Base-by-base conservation (phyloP, 2,888 invertebrate species). In the Parelbella ahira region DNA sequence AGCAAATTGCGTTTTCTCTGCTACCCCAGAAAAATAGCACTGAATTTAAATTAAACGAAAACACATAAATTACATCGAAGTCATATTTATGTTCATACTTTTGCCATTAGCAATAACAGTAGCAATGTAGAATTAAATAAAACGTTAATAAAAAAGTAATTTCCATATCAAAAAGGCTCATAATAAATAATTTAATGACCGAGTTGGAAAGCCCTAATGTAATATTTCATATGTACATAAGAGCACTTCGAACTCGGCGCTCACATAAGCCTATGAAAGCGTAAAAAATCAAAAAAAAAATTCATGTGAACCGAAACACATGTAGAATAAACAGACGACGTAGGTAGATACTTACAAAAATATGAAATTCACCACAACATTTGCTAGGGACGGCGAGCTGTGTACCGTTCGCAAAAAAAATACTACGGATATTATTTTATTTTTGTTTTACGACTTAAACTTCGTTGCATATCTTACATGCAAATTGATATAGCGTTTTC, bases 361-460 rank as follows among this genome's bases (percentile, higher is more conserved):
- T 87, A 87, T 87, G 87, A 87, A 87, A 87, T 87, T 87, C 87
- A 86, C 87, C 86, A 83, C 86, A 84, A 84, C 86, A 86, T 87
- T 87, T 84, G 79, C 83, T 68, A 56, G 81, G 80, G 79, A 80
- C 78, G 75, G 61, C 69, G 67, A 63, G 59, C 55, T 59, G 50
- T 33, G 77, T 73, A 84, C 47, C 27, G 80, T 54, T 36, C 27
- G 67, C 66, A 78, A 56, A 66, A 8, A 51, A 47, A 50, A 43
- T 33, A 23, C 5, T 10, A 5, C 8, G 1, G 3, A 34, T 4
- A 15, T 15, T 15, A 15, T 15, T 15, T 15, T 3, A 3, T 15
- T 15, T 15, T 15, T 15, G 4, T 15, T 15, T n/a, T n/a, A n/a
- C n/a, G n/a, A n/a, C n/a, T n/a, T n/a, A n/a, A n/a, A n/a, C n/a